These are phyloP conservation scores for Tapirus indicus DNA, from an alignment of 2,797 vertebrate genomes.

Conservation along the genomic window DNA sequence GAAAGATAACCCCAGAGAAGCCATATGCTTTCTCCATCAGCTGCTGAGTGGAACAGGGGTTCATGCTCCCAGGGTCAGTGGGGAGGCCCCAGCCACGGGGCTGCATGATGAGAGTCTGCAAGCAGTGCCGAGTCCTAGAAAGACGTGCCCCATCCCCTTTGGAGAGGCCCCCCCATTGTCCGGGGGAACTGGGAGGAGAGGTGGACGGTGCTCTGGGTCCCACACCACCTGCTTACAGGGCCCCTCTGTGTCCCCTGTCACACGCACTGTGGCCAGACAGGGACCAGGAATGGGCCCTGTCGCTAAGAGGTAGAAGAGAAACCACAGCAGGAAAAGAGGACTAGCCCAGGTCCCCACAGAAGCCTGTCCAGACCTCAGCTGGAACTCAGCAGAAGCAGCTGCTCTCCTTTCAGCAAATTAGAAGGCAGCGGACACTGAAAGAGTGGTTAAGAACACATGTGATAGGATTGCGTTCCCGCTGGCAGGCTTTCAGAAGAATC, in stretches of 20 bases:
- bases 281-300: not conserved
- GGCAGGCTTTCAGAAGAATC: not conserved
- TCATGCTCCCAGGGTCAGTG: not conserved
- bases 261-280: not conserved
- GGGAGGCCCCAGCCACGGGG: accelerated
- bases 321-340: not conserved
- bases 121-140: not conserved
- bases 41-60: not conserved
- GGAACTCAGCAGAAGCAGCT: not conserved
- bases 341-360: accelerated
- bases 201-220: not conserved
- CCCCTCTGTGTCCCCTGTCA: not conserved
- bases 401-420: not conserved
- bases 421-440: not conserved
- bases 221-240: accelerated
- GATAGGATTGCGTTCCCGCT: not conserved
- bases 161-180: not conserved
- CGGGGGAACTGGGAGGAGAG: not conserved
- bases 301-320: not conserved
- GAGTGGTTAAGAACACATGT: not conserved
- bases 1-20: not conserved
- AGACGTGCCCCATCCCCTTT: not conserved
- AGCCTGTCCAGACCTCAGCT: accelerated
- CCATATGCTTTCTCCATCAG: not conserved
- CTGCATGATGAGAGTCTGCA: not conserved